Evolutionary conservation across 2,888 invertebrate genomes (phyloP).

Genomic region (Pristionchus japonicus): DNA sequence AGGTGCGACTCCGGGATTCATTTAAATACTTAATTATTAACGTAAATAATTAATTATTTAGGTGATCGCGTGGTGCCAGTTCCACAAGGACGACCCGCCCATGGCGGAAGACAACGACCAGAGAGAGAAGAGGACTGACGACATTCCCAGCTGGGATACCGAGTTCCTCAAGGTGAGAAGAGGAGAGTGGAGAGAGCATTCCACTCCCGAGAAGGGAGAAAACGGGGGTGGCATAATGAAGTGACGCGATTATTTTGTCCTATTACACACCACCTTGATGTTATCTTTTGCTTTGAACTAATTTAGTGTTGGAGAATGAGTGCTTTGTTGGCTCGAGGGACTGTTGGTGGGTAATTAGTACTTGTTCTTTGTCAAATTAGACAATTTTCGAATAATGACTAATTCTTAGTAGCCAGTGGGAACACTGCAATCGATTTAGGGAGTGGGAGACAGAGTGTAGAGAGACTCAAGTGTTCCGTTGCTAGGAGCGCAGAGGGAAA

Average conservation of each 20-base stretch:
- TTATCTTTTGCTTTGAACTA: neutral
- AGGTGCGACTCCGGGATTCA: conserved; percentile 79
- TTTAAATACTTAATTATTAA: neutral
- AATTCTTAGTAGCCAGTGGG: neutral
- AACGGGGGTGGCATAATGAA: neutral
- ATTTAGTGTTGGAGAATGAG: no score
- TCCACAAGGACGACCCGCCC: conserved; percentile 86
- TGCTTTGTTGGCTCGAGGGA: no score
- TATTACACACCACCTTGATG: neutral
- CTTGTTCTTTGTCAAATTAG: no score
- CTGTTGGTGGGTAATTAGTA: no score
- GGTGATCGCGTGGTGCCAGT: conserved; percentile 77
- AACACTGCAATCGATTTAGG: neutral
- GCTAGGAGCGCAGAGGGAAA: neutral
- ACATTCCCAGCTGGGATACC: conserved; percentile 98
- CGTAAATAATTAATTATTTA: conserved; percentile 41
- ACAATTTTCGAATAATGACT: no score
- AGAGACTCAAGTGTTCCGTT: neutral
- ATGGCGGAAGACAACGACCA: conserved; percentile 93
- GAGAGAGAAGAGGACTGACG: conserved; percentile 97
- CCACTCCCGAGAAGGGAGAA: neutral
- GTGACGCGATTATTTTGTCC: neutral
- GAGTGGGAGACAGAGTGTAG: conserved; percentile 66
- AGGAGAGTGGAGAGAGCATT: no score
- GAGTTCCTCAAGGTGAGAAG: conserved; percentile 91